These are phyloP conservation scores for Zosterops japonicus DNA, from an alignment of 2,113 vertebrate genomes.

Conservation along the genomic window DNA sequence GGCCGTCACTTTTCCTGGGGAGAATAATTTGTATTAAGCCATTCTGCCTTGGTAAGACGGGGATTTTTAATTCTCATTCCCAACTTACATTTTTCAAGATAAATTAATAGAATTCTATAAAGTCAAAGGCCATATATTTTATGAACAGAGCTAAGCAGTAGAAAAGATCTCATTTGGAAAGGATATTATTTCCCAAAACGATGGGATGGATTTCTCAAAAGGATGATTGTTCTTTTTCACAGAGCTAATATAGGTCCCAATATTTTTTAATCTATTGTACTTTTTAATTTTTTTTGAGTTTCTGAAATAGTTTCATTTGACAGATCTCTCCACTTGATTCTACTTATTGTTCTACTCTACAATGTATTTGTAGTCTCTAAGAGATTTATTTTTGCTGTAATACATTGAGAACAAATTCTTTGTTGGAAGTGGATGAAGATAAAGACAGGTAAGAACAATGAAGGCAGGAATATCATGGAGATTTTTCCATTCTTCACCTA, in stretches of 20 bases:
- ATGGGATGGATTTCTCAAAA: neutral
- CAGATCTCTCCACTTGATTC: neutral
- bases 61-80: conserved; percentile 8
- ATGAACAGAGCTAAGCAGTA: neutral
- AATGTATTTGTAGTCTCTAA: neutral
- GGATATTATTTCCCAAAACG: neutral
- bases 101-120: neutral
- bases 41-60: conserved; percentile 2
- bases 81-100: neutral
- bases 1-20: neutral
- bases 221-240: neutral
- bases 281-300: neutral
- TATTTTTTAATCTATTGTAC: neutral
- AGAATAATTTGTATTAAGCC: conserved; percentile 10
- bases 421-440: neutral
- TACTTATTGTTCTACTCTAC: neutral
- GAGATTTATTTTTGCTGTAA: neutral
- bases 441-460: neutral
- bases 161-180: neutral
- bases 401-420: neutral
- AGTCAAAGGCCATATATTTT: neutral
- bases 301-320: conserved; percentile 25
- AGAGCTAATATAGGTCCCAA: neutral
- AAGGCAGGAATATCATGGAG: neutral
- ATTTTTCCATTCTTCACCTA: neutral